These are phyloP conservation scores for Neodon shergylaensis DNA, from an alignment of 2,113 vertebrate genomes.

Conservation along the genomic window DNA sequence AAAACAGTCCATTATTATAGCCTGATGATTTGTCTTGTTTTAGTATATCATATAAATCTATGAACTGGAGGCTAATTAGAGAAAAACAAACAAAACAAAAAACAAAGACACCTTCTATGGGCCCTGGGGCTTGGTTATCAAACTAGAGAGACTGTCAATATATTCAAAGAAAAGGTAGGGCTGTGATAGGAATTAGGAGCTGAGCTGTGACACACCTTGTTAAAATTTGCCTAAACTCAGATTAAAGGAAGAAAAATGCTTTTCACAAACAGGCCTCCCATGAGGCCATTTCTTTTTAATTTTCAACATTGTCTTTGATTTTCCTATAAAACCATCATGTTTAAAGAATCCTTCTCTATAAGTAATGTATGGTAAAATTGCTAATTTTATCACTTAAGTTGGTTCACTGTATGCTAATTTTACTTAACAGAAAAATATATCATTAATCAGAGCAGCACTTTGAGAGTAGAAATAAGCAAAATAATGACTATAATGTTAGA, in stretches of 20 bases:
- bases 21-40: neutral
- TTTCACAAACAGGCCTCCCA: neutral
- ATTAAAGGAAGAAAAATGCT: neutral
- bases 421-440: neutral
- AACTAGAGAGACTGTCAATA: neutral
- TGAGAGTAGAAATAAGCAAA: constrained; percentile 13
- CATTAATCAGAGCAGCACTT: constrained; percentile 32
- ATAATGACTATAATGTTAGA: neutral
- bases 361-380: constrained; percentile 15
- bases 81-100: neutral
- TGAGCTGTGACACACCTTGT: neutral
- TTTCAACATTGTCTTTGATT: neutral
- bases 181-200: neutral
- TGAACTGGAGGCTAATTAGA: neutral
- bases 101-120: accelerated
- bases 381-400: neutral
- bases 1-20: neutral
- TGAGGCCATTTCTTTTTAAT: neutral
- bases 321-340: neutral
- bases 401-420: neutral
- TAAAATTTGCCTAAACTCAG: neutral
- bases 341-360: neutral
- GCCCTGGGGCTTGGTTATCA: neutral
- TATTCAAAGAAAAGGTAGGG: neutral
- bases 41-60: neutral